These are phyloP conservation scores for Cryptotermes secundus DNA, from an alignment of 1,140 invertebrate genomes.

Conservation along the genomic window DNA sequence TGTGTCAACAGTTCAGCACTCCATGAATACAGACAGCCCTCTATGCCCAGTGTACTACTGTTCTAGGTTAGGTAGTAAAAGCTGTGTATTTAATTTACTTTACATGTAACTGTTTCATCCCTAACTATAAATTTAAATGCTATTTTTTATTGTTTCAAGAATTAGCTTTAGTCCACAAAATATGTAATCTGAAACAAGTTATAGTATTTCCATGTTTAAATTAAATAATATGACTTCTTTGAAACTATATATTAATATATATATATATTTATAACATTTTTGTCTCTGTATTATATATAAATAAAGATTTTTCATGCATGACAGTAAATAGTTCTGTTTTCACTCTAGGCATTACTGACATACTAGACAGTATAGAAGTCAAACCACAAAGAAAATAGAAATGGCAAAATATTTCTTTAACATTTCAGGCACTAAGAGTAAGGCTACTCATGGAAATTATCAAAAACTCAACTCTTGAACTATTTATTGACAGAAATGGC, in stretches of 20 bases:
- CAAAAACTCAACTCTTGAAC: not conserved
- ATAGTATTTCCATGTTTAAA: not conserved
- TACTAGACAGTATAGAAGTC: not conserved
- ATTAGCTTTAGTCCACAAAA: not conserved
- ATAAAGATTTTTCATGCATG: not conserved
- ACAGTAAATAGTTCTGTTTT: not conserved
- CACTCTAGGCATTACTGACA: not conserved
- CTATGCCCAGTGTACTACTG: not conserved
- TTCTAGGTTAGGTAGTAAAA: not conserved
- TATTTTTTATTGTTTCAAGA: not conserved
- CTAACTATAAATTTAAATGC: constrained; percentile 3
- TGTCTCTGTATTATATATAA: constrained; percentile 18
- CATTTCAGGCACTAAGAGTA: constrained; percentile 6
- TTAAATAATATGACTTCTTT: not conserved
- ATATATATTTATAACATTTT: not conserved
- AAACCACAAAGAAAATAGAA: constrained; percentile 14
- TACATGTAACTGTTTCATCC: not conserved
- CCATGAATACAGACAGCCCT: not conserved
- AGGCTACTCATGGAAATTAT: not conserved
- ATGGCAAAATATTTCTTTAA: not conserved
- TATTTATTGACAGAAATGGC: constrained; percentile 13
- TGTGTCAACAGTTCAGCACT: not conserved
- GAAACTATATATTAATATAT: constrained; percentile 13
- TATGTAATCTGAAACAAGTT: constrained; percentile 7
- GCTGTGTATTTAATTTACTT: not conserved